Evolutionary conservation across 2,888 invertebrate species (phyloP).

Genomic region (Machimus atricapillus): DNA sequence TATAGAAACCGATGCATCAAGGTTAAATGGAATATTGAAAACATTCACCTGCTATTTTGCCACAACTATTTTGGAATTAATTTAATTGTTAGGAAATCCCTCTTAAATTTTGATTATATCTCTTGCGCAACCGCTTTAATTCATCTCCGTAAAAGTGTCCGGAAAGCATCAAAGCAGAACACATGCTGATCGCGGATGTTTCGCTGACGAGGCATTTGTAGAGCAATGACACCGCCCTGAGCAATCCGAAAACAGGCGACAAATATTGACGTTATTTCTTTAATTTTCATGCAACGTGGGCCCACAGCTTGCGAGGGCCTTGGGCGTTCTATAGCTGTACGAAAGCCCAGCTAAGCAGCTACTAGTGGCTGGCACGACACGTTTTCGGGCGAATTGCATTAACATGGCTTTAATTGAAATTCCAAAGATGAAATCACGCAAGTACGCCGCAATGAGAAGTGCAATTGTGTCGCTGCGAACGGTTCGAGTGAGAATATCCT

Average conservation of each 20-base stretch:
- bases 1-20: not conserved
- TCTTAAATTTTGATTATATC: not conserved
- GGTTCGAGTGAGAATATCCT: not conserved
- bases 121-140: not conserved
- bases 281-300: not conserved
- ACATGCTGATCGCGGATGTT: not conserved
- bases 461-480: not conserved
- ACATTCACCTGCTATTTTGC: not conserved
- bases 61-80: not conserved
- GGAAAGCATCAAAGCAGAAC: not conserved
- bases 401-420: not conserved
- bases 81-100: not conserved
- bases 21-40: not conserved
- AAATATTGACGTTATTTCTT: not conserved
- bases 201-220: not conserved
- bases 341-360: not conserved
- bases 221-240: not conserved
- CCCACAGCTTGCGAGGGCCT: not conserved
- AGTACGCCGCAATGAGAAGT: not conserved
- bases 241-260: not conserved
- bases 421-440: not conserved
- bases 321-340: not conserved
- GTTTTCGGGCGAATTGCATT: not conserved
- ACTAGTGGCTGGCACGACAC: not conserved
- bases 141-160: not conserved